Evolutionary conservation across 2,888 invertebrate species (phyloP), one percentile per base, ranked within the genome.

Genomic region (Cryptophagus acutangulus): DNA sequence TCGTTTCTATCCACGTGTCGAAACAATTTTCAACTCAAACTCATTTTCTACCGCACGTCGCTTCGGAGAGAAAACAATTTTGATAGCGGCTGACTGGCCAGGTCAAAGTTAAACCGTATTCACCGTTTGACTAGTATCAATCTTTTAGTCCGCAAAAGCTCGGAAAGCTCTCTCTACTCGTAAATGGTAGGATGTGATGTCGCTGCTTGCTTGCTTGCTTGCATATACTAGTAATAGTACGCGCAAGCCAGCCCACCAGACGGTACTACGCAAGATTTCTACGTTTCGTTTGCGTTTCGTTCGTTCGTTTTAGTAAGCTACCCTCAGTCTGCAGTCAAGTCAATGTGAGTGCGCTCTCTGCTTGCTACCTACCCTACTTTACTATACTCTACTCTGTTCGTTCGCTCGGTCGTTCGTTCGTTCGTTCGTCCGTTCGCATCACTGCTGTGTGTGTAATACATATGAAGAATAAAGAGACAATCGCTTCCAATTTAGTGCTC

Each of bases 41-140:
- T 55, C 61, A 51, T 47, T 49, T 60, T 62, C 63, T 57, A 53
- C 50, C 57, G 55, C 56, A 61, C 57, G 58, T 54, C 57, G 51
- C 49, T 48, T 43, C 43, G 40, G 48, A 4, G 13, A 49, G 61
- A 61, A 54, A 41, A 18, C 41, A 62, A 54, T 59, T 58, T 63
- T 51, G 63, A 57, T 51, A 48, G 13, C 15, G 14, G 4, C 31
- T 8, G 16, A 15, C 3, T 15, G 16, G 24, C 24, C 24, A 6
- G n/a, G n/a, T 8, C n/a, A 20, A 6, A 20, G 6, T 20, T 6
- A 20, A 20, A 20, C n/a, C n/a, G n/a, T n/a, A n/a, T n/a, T n/a
- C n/a, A n/a, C n/a, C 24, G 24, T 20, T 20, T 5, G 20, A 25
- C 13, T 13, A 31, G 35, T 49, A 49, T 57, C 62, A 46, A 59